A percentile compares a stretch with the other conserved stretches of the same genome.
Evolutionary conservation across 2,888 invertebrate genomes (phyloP).

Genomic region (Sericinus montela): DNA sequence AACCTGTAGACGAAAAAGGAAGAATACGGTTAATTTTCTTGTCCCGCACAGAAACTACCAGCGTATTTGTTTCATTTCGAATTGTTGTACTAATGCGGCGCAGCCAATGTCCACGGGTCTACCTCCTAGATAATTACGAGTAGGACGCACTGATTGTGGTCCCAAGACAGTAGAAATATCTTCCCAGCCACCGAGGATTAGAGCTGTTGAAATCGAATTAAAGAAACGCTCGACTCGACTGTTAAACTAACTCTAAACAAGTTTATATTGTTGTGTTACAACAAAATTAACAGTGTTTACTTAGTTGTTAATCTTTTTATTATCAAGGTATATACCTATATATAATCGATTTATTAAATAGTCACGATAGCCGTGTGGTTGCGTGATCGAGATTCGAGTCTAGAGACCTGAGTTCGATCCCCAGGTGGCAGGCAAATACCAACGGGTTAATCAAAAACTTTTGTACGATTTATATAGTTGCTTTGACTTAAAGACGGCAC

Average conservation of each 20-base stretch:
- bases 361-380: too few relatives aligned
- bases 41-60: not conserved
- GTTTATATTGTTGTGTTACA: slow-evolving; percentile 4
- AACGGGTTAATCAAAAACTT: too few relatives aligned
- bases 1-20: not conserved
- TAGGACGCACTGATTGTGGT: slow-evolving; percentile 13
- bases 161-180: slow-evolving; percentile 10
- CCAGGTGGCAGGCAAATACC: too few relatives aligned
- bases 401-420: too few relatives aligned
- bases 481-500: too few relatives aligned
- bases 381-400: too few relatives aligned
- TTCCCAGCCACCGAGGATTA: slow-evolving; percentile 9
- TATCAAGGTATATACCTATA: too few relatives aligned
- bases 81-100: slow-evolving; percentile 1
- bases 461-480: too few relatives aligned
- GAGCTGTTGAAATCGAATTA: slow-evolving; percentile 10
- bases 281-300: too few relatives aligned
- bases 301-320: too few relatives aligned
- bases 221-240: not conserved
- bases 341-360: too few relatives aligned
- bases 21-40: slow-evolving; percentile 9
- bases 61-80: slow-evolving; percentile 3
- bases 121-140: slow-evolving; percentile 12
- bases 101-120: slow-evolving; percentile 7
- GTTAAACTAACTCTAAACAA: slow-evolving; percentile 7